Evolutionary conservation across 2,797 vertebrate genomes (phyloP), one percentile per base, ranked within the genome.

Genomic region (Podarcis lilfordi): DNA sequence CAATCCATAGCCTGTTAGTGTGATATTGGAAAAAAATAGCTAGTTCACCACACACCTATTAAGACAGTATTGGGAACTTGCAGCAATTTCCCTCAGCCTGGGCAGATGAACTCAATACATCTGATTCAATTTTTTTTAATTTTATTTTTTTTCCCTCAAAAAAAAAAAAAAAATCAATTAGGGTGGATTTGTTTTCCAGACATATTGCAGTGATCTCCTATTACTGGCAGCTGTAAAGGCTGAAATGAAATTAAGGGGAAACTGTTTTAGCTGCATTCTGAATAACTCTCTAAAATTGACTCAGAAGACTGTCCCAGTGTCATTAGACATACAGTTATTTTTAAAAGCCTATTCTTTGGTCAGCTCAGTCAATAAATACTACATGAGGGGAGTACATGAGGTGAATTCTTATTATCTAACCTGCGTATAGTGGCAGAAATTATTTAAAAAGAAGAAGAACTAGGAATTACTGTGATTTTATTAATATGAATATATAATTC

Each of bases 121-220:
- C 68, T 29, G 27, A 75, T 79, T 32, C 68, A 75, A 75, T 78
- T 15, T 50, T 1, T 50, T 15, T 55, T 25, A n/a, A 79, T n/a
- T 40, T 45, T 45, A 9, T 9, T 45, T 45, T 13, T 1, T 1
- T 1, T 0, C 50, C 50, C 13, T 4, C 9, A 32, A 3, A 50
- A 45, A 50, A 50, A n/a, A 55, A 9, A 45, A 15, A n/a, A 35
- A 71, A 50, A 59, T 64, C 15, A 78, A 71, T 82, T n/a, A 35
- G 13, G 1, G 66, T 88, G 64, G 8, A 88, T 85, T 85, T 91
- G 3, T 85, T 88, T 94, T 87, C 85, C 32, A 80, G 29, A 40
- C 4, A 66, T 89, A 84, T 27, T 80, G 66, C 0, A 17, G 1
- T 50, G 2, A 85, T 92, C 29, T 91, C 3, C n/a, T 85, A 2